Conservation (phyloP, 2,113 vertebrate genomes). For the Centropristis striata region DNA sequence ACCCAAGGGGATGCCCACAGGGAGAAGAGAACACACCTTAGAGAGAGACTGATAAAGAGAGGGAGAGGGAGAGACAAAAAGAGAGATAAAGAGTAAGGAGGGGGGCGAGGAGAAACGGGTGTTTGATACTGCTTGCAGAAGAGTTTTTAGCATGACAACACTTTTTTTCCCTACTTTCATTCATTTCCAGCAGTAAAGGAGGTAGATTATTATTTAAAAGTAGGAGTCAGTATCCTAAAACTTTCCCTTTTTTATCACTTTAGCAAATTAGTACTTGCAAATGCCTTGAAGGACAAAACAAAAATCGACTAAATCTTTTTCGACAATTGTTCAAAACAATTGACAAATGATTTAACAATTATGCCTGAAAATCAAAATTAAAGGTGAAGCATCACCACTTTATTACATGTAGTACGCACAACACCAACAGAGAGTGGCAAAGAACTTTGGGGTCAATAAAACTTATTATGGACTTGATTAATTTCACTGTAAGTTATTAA, state of each 20-base stretch:
- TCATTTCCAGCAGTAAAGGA: background rate
- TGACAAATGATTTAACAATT: too few relatives aligned
- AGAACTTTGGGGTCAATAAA: background rate
- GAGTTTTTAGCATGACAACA: background rate
- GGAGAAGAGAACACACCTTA: conserved; percentile 73
- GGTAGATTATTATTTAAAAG: background rate
- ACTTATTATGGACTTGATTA: background rate
- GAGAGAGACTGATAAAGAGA: conserved; percentile 59
- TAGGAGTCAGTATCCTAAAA: background rate
- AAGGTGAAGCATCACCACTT: background rate
- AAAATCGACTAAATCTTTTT: too few relatives aligned
- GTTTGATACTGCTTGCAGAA: conserved; percentile 13
- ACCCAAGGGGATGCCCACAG: conserved; percentile 72
- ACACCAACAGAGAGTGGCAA: background rate
- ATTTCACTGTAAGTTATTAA: background rate
- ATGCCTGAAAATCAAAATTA: too few relatives aligned
- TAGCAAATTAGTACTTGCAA: background rate
- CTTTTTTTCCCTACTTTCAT: background rate
- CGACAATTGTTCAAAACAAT: too few relatives aligned
- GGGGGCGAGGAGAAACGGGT: conserved; percentile 27
- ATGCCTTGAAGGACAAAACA: background rate
- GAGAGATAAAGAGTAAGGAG: conserved; percentile 47
- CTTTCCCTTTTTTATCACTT: too few relatives aligned
- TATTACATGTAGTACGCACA: background rate
- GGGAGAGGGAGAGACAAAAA: conserved; percentile 16